Evolutionary conservation across 2,113 vertebrate species (phyloP).

Genomic region (Myanophis thanlyinensis): DNA sequence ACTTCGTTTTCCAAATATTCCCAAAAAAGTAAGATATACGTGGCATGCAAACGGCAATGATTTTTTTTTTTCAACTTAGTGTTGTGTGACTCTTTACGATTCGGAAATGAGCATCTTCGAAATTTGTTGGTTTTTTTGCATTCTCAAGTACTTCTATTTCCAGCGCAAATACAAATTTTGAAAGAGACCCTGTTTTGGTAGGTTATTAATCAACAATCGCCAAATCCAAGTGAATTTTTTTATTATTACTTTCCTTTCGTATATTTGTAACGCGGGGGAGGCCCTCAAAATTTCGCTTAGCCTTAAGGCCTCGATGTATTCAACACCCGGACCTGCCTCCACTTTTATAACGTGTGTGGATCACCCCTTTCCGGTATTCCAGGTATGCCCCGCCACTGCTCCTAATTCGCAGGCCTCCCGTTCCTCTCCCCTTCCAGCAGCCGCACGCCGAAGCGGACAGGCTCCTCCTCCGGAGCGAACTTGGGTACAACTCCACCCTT

Average conservation of each 20-base stretch:
- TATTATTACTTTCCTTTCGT: no score
- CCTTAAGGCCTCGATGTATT: background rate
- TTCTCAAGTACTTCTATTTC: background rate
- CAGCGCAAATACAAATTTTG: background rate
- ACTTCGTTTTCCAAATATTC: background rate
- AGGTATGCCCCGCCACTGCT: background rate
- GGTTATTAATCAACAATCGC: background rate
- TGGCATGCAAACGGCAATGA: background rate
- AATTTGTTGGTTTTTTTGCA: background rate
- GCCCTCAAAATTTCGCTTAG: background rate
- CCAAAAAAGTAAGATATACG: background rate
- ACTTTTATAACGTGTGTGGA: background rate
- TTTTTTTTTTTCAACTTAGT: background rate
- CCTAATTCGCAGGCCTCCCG: background rate
- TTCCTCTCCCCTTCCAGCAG: fast-evolving
- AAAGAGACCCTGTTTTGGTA: background rate
- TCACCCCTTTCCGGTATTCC: background rate
- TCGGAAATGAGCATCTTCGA: background rate
- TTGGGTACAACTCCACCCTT: background rate
- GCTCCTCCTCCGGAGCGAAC: background rate
- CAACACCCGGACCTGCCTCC: background rate
- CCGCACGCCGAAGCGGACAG: background rate
- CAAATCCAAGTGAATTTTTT: background rate
- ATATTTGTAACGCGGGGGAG: background rate
- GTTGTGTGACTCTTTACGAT: background rate